Evolutionary conservation across 2,888 invertebrate genomes (phyloP), one percentile per base, ranked within the genome.

Genomic region (Formica aserva): DNA sequence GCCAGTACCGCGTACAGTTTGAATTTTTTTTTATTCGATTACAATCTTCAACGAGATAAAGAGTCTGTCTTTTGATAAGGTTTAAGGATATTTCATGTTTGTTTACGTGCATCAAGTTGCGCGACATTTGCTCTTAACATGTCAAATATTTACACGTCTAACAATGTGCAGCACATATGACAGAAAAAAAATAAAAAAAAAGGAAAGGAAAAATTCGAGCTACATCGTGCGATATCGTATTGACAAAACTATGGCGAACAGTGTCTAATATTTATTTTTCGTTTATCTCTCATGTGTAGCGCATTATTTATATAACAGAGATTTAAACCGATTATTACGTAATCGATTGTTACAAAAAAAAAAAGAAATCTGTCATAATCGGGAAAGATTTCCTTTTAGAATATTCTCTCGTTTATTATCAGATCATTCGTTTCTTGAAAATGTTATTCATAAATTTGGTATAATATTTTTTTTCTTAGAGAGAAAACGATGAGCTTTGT

Each of bases 31-130:
- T 52, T 55, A 87, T 86, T 85, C 88, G 90, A 89, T 88, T 87
- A 86, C 84, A 84, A 89, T 90, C 90, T 86, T 74, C 62, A 76
- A 67, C 86, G 69, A 80, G 90, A 90, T 88, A 89, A 90, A 86
- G 60, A 78, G 86, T 75, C 76, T 78, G 78, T 69, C 84, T 87
- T 84, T 90, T 88, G 90, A 90, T 90, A 90, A 90, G 87, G 83
- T 89, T 90, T 89, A 90, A 86, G 85, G 84, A 86, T 90, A 83
- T 80, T 86, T 82, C 60, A 75, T 82, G 83, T 89, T 86, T 90
- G 89, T 89, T 88, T 90, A 88, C 85, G 78, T 89, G 85, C 88
- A 90, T 86, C 80, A 76, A 82, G 78, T 85, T 80, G 75, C 86
- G 57, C 74, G 86, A 83, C 82, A 85, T 86, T 91, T 85, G 74